Percentiles rank a stretch among this genome's conserved stretches.
These are phyloP conservation scores for Chrysocyon brachyurus DNA, from an alignment of 2,797 vertebrate species.

Conservation along the genomic window DNA sequence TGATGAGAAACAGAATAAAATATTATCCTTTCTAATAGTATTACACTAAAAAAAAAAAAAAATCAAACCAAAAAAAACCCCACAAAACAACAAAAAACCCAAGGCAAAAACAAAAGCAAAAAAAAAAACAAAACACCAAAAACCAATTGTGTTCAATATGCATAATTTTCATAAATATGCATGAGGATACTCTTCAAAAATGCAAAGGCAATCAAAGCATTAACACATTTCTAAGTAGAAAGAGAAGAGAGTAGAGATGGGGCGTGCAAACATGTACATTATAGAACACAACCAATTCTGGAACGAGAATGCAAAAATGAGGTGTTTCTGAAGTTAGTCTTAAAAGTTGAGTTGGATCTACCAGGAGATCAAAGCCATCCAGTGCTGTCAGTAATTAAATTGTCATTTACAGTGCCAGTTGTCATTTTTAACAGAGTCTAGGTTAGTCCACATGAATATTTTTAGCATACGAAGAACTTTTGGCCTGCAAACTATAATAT, in stretches of 20 bases:
- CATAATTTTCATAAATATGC: not conserved
- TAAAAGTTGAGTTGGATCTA: not conserved
- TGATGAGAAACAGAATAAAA: constrained; percentile 81
- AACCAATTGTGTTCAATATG: not conserved
- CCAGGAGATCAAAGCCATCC: no score
- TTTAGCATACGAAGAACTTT: not conserved
- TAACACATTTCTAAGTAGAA: not conserved
- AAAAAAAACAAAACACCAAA: not conserved
- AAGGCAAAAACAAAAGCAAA: not conserved
- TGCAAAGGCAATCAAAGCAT: not conserved
- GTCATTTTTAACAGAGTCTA: not conserved
- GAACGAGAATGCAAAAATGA: not conserved
- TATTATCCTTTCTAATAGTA: constrained; percentile 83
- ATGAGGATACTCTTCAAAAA: not conserved
- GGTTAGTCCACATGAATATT: not conserved
- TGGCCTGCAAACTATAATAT: not conserved
- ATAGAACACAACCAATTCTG: not conserved
- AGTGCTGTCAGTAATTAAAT: not conserved
- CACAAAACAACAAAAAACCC: not conserved
- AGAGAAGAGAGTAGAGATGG: no score
- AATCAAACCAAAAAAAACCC: not conserved
- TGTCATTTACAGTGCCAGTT: not conserved
- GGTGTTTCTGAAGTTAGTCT: not conserved
- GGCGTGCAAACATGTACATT: not conserved
- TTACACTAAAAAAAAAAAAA: constrained; percentile 63